phyloP scores from a whole-genome alignment of 2,888 invertebrate genomes.

The Oasisia sp. region DNA sequence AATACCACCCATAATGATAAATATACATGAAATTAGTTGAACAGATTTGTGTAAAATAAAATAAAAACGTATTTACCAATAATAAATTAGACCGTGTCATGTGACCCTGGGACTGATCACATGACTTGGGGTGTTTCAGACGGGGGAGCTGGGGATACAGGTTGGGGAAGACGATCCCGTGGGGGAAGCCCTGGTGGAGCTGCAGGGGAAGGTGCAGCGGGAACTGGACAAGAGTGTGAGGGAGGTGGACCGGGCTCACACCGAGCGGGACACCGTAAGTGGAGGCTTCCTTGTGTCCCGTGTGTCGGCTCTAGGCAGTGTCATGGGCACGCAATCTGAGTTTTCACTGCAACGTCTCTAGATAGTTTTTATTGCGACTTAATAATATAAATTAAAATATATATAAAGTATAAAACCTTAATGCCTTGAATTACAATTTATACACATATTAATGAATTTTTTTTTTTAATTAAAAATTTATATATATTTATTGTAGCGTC shows the following conservation, averaged over 20 bases:
- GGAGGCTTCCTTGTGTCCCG: neutral
- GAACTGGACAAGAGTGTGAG: slow-evolving; percentile 51
- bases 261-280: slow-evolving; percentile 43
- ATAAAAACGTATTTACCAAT: no score
- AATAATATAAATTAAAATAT: no score
- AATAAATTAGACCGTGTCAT: neutral
- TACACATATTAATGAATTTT: no score
- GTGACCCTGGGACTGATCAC: neutral
- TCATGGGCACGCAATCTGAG: neutral
- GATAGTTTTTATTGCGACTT: no score
- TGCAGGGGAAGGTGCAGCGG: slow-evolving; percentile 55
- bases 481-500: no score
- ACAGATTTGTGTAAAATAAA: no score
- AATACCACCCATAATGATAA: no score
- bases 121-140: neutral
- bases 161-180: slow-evolving; percentile 48
- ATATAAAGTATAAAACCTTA: no score
- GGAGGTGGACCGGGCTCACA: slow-evolving; percentile 50
- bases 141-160: neutral
- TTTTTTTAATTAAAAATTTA: no score
- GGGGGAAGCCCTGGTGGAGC: slow-evolving; percentile 55
- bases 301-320: neutral
- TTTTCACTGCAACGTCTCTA: neutral
- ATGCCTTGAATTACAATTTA: no score
- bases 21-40: no score